A percentile compares a stretch with the other conserved stretches of the same genome.
phyloP scores from a whole-genome alignment of 2,797 vertebrate species.

The Heterohyrax brucei region DNA sequence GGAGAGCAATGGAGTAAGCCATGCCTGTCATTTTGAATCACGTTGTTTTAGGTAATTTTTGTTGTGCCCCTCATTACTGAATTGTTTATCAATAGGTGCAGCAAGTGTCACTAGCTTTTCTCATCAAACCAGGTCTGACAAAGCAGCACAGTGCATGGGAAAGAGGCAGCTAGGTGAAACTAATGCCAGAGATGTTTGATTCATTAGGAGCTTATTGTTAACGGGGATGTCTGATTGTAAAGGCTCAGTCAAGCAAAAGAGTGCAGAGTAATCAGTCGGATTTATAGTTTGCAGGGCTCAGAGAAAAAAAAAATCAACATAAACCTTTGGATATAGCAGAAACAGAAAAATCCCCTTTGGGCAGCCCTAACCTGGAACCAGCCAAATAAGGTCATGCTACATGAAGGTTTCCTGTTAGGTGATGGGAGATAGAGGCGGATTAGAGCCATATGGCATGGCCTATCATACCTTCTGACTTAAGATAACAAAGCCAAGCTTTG shows the following conservation, averaged over 20 bases:
- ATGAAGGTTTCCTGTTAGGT: constrained; percentile 94
- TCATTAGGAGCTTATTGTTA: constrained; percentile 99
- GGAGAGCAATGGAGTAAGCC: constrained; percentile 88
- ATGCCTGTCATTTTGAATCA: constrained; percentile 93
- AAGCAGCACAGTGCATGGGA: constrained; percentile 95
- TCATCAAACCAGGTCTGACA: constrained; percentile 98
- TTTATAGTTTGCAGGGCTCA: constrained; percentile 97
- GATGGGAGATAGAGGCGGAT: constrained; percentile 94
- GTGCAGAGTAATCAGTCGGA: constrained; percentile 99
- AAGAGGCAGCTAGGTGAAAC: constrained; percentile 99
- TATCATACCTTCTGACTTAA: constrained; percentile 95
- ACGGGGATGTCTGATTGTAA: constrained; percentile 98
- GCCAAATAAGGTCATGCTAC: constrained; percentile 94
- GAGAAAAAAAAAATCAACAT: constrained; percentile 94
- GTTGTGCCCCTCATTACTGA: constrained; percentile 96
- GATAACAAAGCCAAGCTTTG: constrained; percentile 95
- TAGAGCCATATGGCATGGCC: constrained; percentile 94
- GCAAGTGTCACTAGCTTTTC: constrained; percentile 98
- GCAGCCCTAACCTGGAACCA: constrained; percentile 93
- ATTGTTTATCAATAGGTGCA: constrained; percentile 99
- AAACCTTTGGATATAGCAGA: constrained; percentile 94
- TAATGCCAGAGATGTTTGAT: constrained; percentile 99
- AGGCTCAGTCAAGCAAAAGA: constrained; percentile 99
- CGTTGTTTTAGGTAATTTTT: constrained; percentile 95
- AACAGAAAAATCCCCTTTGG: constrained; percentile 93